Percentiles rank a stretch among this genome's conserved stretches.
phyloP scores from a whole-genome alignment of 2,888 invertebrate genomes.

The Cryptocephalus moraei region DNA sequence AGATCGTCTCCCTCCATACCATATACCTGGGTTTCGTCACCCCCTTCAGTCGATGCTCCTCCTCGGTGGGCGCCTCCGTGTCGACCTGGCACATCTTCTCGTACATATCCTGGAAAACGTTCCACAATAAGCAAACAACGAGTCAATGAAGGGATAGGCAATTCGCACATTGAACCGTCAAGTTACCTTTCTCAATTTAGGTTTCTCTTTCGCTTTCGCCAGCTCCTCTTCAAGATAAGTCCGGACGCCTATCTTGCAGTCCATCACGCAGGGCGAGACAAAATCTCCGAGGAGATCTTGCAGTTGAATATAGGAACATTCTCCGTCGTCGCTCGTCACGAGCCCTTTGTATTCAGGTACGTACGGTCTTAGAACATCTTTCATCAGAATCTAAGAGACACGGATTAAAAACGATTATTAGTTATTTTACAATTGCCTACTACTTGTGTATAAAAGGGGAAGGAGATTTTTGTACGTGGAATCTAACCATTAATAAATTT shows the following conservation, averaged over 20 bases:
- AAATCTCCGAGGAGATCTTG: conserved; percentile 89
- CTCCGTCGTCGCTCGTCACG: conserved; percentile 67
- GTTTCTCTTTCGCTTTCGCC: conserved; percentile 90
- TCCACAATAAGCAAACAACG: too few species aligned
- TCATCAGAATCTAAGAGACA: conserved; percentile 56
- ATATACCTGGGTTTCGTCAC: conserved; percentile 92
- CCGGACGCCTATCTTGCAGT: conserved; percentile 90
- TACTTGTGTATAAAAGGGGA: too few species aligned
- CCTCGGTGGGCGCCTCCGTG: conserved; percentile 75
- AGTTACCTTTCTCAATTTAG: conserved; percentile 72
- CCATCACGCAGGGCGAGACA: conserved; percentile 91
- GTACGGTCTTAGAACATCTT: conserved; percentile 76
- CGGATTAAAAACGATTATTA: too few species aligned
- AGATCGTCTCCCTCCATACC: conserved; percentile 95
- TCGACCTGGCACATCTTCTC: conserved; percentile 96
- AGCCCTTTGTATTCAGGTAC: conserved; percentile 92
- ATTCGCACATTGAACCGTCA: conserved; percentile 17
- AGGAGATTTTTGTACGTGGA: too few species aligned
- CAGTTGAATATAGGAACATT: conserved; percentile 78
- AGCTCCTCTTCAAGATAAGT: conserved; percentile 93
- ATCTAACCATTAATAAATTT: too few species aligned
- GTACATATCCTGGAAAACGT: conserved; percentile 74
- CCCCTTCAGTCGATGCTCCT: conserved; percentile 81
- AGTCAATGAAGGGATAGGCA: too few species aligned
- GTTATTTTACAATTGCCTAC: too few species aligned